These are phyloP conservation scores for Taenioides sp. DNA, from an alignment of 2,797 vertebrate species.

Conservation along the genomic window DNA sequence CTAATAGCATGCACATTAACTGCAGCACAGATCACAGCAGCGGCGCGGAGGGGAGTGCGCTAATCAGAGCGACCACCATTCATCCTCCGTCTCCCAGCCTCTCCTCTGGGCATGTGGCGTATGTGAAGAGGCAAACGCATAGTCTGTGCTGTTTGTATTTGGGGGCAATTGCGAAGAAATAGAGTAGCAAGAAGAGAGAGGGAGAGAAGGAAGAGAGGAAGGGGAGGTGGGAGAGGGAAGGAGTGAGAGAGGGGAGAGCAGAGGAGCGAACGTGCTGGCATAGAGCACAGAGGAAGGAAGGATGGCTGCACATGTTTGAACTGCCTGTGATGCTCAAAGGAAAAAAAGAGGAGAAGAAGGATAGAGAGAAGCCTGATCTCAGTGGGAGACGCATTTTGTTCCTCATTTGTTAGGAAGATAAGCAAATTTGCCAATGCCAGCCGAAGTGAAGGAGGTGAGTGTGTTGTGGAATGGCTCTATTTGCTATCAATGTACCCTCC, in stretches of 20 bases:
- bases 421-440: conserved; percentile 74
- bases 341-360: conserved; percentile 12
- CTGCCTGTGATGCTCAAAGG: conserved; percentile 66
- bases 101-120: conserved; percentile 30
- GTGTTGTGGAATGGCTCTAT: conserved; percentile 65
- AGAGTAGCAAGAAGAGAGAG: conserved; percentile 30
- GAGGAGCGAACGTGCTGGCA: conserved; percentile 67
- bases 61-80: conserved; percentile 31
- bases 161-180: conserved; percentile 31
- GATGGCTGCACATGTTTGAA: conserved; percentile 78
- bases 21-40: conserved; percentile 65
- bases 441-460: conserved; percentile 82
- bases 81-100: conserved; percentile 4
- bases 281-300: conserved; percentile 70
- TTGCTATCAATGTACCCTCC: conserved; percentile 52
- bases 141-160: conserved; percentile 55
- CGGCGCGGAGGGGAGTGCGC: conserved; percentile 48
- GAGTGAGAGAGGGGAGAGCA: conserved; percentile 26
- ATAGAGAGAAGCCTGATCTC: conserved; percentile 30
- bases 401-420: conserved; percentile 61
- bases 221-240: conserved; percentile 20
- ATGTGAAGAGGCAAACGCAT: conserved; percentile 58
- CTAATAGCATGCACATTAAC: conserved; percentile 69
- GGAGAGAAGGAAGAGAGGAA: conserved; percentile 20
- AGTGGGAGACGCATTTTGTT: conserved; percentile 51